Evolutionary conservation across 1,140 invertebrate genomes (phyloP).

Genomic region (Hestina assimilis): DNA sequence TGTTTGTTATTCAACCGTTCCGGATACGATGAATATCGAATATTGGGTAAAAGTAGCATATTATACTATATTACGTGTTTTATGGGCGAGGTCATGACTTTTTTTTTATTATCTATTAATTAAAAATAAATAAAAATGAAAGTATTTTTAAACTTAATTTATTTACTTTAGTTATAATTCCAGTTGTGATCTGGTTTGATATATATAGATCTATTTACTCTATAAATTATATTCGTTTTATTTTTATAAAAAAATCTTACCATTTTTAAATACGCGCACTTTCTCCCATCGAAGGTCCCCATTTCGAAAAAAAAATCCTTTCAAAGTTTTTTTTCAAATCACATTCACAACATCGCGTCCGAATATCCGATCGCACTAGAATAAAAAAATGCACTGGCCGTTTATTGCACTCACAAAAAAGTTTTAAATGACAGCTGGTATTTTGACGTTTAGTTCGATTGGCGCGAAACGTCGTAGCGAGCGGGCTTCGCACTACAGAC

Average conservation of each 20-base stretch:
- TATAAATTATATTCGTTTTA: too few species aligned
- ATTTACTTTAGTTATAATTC: too few species aligned
- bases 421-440: constrained; percentile 26
- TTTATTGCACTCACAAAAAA: constrained; percentile 27
- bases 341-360: constrained; percentile 49
- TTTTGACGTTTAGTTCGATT: constrained; percentile 50
- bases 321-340: constrained; percentile 38
- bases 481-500: constrained; percentile 65
- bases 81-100: background rate
- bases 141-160: constrained; percentile 8
- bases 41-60: constrained; percentile 36
- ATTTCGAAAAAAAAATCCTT: constrained; percentile 47
- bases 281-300: constrained; percentile 44
- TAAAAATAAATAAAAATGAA: background rate
- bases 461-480: constrained; percentile 66
- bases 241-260: constrained; percentile 33
- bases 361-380: constrained; percentile 30
- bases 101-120: background rate
- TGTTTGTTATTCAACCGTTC: constrained; percentile 35
- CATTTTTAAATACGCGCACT: constrained; percentile 41
- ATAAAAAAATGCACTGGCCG: constrained; percentile 34
- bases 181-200: constrained; percentile 1
- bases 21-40: constrained; percentile 21
- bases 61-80: constrained; percentile 13
- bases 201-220: too few species aligned